Evolutionary conservation across 2,888 invertebrate genomes (phyloP), one percentile per base, ranked within the genome.

Genomic region (Diaperis boleti): DNA sequence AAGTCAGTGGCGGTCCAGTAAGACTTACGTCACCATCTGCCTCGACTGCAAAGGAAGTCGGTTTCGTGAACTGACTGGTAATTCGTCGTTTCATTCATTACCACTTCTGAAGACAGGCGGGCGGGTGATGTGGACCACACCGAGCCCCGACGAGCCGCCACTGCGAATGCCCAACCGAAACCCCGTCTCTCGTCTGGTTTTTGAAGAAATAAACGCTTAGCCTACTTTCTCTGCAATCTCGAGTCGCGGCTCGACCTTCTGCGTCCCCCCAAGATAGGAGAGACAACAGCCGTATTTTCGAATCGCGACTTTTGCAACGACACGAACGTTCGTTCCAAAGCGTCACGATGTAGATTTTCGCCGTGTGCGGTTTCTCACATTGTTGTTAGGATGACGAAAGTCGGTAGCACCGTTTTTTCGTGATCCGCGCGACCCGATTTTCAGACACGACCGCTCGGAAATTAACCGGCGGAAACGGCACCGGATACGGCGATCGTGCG

Each of bases 181-280:
- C 33, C 33, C 13, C n/a, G 33, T 11, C 10, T 33, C 13, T 33
- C 13, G 42, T 35, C 42, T 55, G 42, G 55, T 55, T 44, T 55
- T 44, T 57, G n/a, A 35, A 45, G 62, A 56, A 62, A 62, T 20
- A 62, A 56, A 49, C 45, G 41, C 49, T 49, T 56, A 62, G 55
- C 62, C 62, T 56, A 62, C 62, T 62, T 62, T 62, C 62, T 56
- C 62, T 31, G 35, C 50, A 22, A 49, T 61, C 45, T 55, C 37
- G 14, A 45, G 20, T 56, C 17, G 44, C 44, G 56, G 35, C 56
- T 41, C 57, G 57, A 45, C 57, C 57, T 57, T 47, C 55, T 18
- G 29, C 14, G 55, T 44, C 42, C 55, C 55, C 41, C 35, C n/a
- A n/a, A n/a, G 20, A 49, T 33, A 49, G 20, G 20, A 45, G 57